Base-by-base conservation (phyloP, 2,797 vertebrate species). In the Rhinatrema bivittatum region DNA sequence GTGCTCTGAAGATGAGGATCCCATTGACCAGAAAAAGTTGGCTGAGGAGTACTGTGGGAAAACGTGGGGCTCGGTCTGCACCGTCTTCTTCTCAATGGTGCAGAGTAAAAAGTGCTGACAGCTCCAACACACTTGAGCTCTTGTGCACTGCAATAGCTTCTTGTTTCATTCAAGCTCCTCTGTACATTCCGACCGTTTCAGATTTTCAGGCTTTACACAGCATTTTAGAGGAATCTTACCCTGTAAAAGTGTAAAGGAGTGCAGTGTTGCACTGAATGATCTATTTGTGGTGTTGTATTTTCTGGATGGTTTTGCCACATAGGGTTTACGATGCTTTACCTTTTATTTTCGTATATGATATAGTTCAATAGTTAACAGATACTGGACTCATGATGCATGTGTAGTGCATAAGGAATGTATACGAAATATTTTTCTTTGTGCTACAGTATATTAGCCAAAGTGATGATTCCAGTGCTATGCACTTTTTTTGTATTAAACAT, bases 51-150 rank as follows among this genome's bases (percentile, higher is more conserved):
- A 84, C 54, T 97, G 92, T 29, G 75, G 60, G 3, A 60, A 78
- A 18, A 30, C 77, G 16, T 91, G 91, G 72, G 56, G 78, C 2
- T 85, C 83, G 19, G 6, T 93, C 2, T 97, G 94, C 65, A 70
- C 65, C 0, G 87, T 97, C 38, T 67, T 98, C 25, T 77, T 95
- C 16, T 68, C 79, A 2, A 87, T 94, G 85, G 19, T 96, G 20
- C 86, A 92, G 55, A 78, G 78, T 42, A 79, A 79, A 9, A 81
- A 79, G 1, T 96, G 93, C 49, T 84, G 64, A 82, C 20, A 6
- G 39, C n/a, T n/a, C n/a, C n/a, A n/a, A n/a, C 22, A 6, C 9
- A 4, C 19, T 45, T 35, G 25, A 23, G 36, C n/a, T 5, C 28
- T 24, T 12, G 3, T 4, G 9, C 7, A 13, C 28, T 47, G 32